Conservation (phyloP, 2,113 vertebrate species). For the Erpornis zantholeuca region DNA sequence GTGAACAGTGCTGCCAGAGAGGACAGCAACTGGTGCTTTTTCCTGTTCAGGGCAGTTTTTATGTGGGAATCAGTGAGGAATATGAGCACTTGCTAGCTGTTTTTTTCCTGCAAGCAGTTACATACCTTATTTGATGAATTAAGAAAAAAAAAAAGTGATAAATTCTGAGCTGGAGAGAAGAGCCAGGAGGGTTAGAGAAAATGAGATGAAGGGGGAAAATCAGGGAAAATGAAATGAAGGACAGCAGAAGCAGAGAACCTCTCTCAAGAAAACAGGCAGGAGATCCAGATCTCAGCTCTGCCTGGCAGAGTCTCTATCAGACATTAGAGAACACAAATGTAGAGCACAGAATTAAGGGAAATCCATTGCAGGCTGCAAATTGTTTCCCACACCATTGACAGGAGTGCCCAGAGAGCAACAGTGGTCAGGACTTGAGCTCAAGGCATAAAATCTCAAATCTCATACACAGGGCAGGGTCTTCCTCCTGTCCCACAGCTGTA, state of each 20-base stretch:
- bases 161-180: neutral
- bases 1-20: neutral
- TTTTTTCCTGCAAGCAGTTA: neutral
- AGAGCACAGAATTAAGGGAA: neutral
- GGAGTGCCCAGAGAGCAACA: neutral
- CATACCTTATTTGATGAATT: neutral
- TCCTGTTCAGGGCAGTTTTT: neutral
- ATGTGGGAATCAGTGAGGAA: neutral
- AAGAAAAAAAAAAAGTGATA: neutral
- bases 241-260: neutral
- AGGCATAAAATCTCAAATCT: neutral
- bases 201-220: neutral
- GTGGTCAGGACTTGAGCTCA: neutral
- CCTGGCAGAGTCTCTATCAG: neutral
- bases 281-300: neutral
- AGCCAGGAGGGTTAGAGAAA: neutral
- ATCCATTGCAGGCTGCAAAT: neutral
- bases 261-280: neutral
- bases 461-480: neutral
- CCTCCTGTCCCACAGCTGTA: neutral
- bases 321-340: neutral
- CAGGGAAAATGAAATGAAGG: neutral
- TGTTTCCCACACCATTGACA: neutral
- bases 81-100: neutral
- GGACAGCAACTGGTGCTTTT: neutral